Evolutionary conservation across 1,140 invertebrate species (phyloP), one percentile per base, ranked within the genome.

Genomic region (Panulirus ornatus): DNA sequence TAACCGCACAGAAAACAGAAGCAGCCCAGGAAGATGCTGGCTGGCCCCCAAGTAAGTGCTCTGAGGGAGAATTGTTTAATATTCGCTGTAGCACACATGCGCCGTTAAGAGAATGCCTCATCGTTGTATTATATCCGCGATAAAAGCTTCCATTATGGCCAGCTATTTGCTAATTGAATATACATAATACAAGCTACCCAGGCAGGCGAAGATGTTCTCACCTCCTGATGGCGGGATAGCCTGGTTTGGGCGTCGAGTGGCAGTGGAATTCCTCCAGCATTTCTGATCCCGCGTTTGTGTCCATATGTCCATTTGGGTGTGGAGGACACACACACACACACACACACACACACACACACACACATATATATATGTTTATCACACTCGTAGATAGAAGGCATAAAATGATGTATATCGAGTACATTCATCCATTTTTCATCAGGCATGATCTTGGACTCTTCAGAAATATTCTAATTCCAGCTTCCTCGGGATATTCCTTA

Each of bases 81-180:
- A 84, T 89, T 89, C 88, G 36, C 40, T 84, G 54, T 76, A 54
- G 79, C 78, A 66, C 70, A 75, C 66, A n/a, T n/a, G 79, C 47
- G 79, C 66, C 88, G 78, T 89, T 83, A 89, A 47, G 88, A 75
- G 66, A 89, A 84, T 73, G 88, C 79, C 79, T 89, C 88, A 83
- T 83, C 88, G 66, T 54, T 89, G 88, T 54, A 84, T 89, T 83
- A 89, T 89, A 89, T 58, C 63, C 34, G 63, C 79, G 79, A 83
- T 89, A 89, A 89, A 83, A 84, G 88, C 88, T 51, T 71, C 81
- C 71, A 89, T 89, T 76, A 89, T 76, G 44, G 66, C 88, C 70
- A 70, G 79, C 88, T 89, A 83, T 89, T 89, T 89, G 88, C 88
- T 89, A 89, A 89, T 89, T 89, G 88, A 89, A 89, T 89, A 89